Conservation (phyloP, 2,888 invertebrate genomes). For the Tryphoninae sp. region DNA sequence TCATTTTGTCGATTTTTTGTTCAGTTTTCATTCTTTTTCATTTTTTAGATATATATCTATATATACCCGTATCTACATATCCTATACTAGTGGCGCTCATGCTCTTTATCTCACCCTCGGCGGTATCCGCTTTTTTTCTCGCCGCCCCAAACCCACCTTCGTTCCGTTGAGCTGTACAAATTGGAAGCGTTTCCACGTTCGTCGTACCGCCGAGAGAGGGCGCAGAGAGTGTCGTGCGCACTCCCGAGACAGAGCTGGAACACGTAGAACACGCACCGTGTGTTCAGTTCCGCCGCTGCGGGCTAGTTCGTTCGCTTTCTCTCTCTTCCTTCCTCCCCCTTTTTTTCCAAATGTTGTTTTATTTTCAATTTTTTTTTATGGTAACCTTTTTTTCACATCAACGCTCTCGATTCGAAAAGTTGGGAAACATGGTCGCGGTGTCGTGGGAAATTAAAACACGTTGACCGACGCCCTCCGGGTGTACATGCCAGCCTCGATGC, state of each 20-base stretch:
- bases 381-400: constrained; percentile 52
- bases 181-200: constrained; percentile 62
- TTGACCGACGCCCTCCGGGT: constrained; percentile 64
- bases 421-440: constrained; percentile 66
- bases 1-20: constrained; percentile 56
- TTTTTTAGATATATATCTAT: not conserved
- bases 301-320: constrained; percentile 20
- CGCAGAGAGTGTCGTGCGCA: constrained; percentile 11
- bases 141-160: constrained; percentile 52
- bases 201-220: constrained; percentile 53
- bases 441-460: constrained; percentile 73
- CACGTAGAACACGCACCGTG: constrained; percentile 25
- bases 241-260: constrained; percentile 50
- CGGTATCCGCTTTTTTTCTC: constrained; percentile 23
- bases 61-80: constrained; percentile 6
- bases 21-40: constrained; percentile 23
- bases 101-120: constrained; percentile 39
- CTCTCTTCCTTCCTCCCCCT: not conserved
- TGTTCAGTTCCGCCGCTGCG: constrained; percentile 44
- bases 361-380: constrained; percentile 27
- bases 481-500: constrained; percentile 14
- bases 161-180: constrained; percentile 62
- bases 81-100: constrained; percentile 23
- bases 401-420: constrained; percentile 67
- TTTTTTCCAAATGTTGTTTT: not conserved